These are phyloP conservation scores for Himalopsyche japonica DNA, from an alignment of 2,888 invertebrate genomes.

Conservation along the genomic window DNA sequence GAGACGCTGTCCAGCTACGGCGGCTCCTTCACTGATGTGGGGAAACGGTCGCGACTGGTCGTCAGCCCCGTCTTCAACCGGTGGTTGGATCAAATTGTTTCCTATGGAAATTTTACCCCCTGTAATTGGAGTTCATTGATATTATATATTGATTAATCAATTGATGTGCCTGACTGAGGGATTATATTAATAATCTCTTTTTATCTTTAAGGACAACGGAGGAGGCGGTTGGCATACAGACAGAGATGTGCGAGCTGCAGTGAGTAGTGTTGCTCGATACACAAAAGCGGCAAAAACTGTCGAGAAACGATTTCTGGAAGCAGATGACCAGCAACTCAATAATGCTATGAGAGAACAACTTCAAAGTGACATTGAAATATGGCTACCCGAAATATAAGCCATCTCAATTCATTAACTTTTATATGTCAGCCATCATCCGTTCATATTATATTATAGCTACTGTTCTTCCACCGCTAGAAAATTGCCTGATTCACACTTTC, in stretches of 20 bases:
- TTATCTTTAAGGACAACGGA: background rate
- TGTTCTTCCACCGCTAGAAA: no score
- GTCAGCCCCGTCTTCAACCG: conserved; percentile 64
- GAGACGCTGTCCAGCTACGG: conserved; percentile 54
- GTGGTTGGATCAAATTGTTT: conserved; percentile 78
- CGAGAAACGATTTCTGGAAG: conserved; percentile 23
- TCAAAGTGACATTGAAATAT: conserved; percentile 20
- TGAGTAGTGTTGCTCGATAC: conserved; percentile 20
- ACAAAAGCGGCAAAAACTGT: conserved; percentile 13
- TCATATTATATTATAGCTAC: no score
- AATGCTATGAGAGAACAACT: conserved; percentile 22
- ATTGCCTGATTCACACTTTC: no score
- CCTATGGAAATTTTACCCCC: conserved; percentile 49
- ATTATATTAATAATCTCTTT: background rate
- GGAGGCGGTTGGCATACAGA: background rate
- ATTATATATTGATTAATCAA: no score
- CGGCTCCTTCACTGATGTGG: conserved; percentile 53
- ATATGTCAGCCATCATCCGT: no score
- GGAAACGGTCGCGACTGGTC: conserved; percentile 75
- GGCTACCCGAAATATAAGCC: conserved; percentile 23
- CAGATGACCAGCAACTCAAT: conserved; percentile 25
- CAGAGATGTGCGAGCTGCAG: conserved; percentile 20
- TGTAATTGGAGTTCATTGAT: background rate
- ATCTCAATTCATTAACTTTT: background rate
- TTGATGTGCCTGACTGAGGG: no score